Evolutionary conservation across 23 tunicate genomes (phyloP), one percentile per base, ranked within the genome.

Genomic region (Styela plicata): DNA sequence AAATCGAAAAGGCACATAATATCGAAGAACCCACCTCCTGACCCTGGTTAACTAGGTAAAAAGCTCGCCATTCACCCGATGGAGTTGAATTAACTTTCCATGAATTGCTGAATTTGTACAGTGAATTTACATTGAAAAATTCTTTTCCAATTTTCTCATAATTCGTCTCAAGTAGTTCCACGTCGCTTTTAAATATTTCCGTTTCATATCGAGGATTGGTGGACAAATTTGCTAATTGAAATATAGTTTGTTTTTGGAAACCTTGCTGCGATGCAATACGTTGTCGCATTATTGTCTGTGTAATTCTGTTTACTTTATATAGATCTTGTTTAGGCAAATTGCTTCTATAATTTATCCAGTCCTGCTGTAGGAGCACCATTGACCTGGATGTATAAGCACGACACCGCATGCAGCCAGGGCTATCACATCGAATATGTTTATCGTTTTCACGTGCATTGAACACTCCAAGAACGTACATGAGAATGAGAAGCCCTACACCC

Each of bases 31-130:
- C n/a, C n/a, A 87, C 97, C 85, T 87, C 79, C 1, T 26, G 7
- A 3, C 97, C 97, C 74, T 91, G 97, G 79, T 91, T 91, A 37
- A 79, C 23, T 1, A 91, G 63, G 52, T 83, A 84, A 52, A 87
- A 91, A 33, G 82, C 82, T 17, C 68, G 65, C 97, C 97, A 91
- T 31, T 63, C 18, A 25, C 91, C 91, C 17, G 36, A 19, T 13
- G 86, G 91, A 22, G 97, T 87, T 0, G 85, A 61, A 52, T 91
- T 91, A 2, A 65, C 57, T 36, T 79, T 74, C 91, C 91, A 91
- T 24, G 79, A 61, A 31, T n/a, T 61, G 1, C 1, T 21, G 0
- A 19, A 64, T 13, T 23, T 16, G 21, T 57, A 26, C 2, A 31
- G 18, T 34, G 63, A 16, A 18, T 2, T 16, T 2, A 23, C 17